Evolutionary conservation across 2,113 vertebrate species (phyloP).

Genomic region (Notothenia coriiceps): DNA sequence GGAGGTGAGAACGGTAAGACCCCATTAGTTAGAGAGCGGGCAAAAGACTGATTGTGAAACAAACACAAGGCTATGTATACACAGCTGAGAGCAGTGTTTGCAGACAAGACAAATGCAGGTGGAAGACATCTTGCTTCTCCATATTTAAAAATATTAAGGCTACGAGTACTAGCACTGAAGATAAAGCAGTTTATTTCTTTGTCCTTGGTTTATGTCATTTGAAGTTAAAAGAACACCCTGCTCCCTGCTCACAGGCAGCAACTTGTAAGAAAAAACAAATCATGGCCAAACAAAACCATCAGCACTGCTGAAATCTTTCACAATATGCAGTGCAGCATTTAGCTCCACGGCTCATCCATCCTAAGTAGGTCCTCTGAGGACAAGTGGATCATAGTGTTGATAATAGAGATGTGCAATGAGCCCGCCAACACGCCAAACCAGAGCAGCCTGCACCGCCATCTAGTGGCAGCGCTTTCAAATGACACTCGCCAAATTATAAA

Average conservation of each 20-base stretch:
- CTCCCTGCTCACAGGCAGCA: slow-evolving; percentile 17
- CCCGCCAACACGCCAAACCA: background rate
- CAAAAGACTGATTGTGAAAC: slow-evolving; percentile 30
- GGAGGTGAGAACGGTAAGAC: slow-evolving; percentile 94
- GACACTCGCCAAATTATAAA: background rate
- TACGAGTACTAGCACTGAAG: slow-evolving; percentile 21
- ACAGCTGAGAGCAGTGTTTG: slow-evolving; percentile 26
- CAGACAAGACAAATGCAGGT: slow-evolving; percentile 27
- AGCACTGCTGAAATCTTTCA: slow-evolving; percentile 45
- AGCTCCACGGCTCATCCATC: slow-evolving; percentile 69
- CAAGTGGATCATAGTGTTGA: slow-evolving; percentile 66
- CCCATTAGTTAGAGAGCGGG: slow-evolving; percentile 43
- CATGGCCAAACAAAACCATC: slow-evolving; percentile 41
- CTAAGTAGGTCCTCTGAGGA: slow-evolving; percentile 81
- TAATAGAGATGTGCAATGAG: slow-evolving; percentile 54
- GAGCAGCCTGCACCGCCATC: slow-evolving; percentile 73
- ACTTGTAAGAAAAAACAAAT: slow-evolving; percentile 46
- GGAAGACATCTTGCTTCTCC: slow-evolving; percentile 17
- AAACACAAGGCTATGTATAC: slow-evolving; percentile 24
- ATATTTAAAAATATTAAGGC: slow-evolving; percentile 4
- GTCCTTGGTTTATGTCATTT: slow-evolving; percentile 23
- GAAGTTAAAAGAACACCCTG: slow-evolving; percentile 29
- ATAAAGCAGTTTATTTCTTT: slow-evolving; percentile 8
- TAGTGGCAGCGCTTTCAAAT: slow-evolving; percentile 55
- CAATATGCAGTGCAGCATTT: slow-evolving; percentile 71